Evolutionary conservation across 2,888 invertebrate species (phyloP), one percentile per base, ranked within the genome.

Genomic region (Thecophora atra): DNA sequence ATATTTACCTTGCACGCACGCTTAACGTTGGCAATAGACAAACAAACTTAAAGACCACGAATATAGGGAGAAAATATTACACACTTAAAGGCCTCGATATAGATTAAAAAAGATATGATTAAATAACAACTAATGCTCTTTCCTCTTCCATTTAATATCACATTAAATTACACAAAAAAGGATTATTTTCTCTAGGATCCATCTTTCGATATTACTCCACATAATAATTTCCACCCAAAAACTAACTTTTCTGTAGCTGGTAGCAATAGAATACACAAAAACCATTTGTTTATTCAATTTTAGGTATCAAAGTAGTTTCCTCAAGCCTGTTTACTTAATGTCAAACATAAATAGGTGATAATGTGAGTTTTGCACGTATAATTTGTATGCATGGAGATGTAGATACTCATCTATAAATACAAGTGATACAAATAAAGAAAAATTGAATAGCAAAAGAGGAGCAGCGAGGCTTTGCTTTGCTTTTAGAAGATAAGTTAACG

Each of bases 321-420:
- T 47, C n/a, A 60, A 30, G n/a, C 44, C 58, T 68, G 58, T 44
- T 68, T 68, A 26, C 42, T 68, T 68, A 58, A 51, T 30, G 37
- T 54, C 28, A 52, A 30, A 19, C 6, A 51, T 13, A 52, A 67
- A 67, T 56, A 67, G 21, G 37, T 67, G 42, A 37, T 3, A 37
- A 42, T 37, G 37, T 37, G 1, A 8, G 15, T 54, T 54, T 24
- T 13, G 8, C 19, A 54, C 24, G 19, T 21, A 21, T n/a, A 37
- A 1, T 2, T 37, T 37, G 7, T 37, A 37, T 37, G 37, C 11
- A 11, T 8, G 11, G 6, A 30, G 30, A 6, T 8, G 8, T 30
- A 2, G 37, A 37, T 11, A 37, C 37, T 37, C 37, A 6, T 8
- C 6, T 11, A 37, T 37, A 37, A 6, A 30, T 30, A 30, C 30